Evolutionary conservation across 2,797 vertebrate species (phyloP), one percentile per base, ranked within the genome.

Genomic region (Taeniopygia guttata): DNA sequence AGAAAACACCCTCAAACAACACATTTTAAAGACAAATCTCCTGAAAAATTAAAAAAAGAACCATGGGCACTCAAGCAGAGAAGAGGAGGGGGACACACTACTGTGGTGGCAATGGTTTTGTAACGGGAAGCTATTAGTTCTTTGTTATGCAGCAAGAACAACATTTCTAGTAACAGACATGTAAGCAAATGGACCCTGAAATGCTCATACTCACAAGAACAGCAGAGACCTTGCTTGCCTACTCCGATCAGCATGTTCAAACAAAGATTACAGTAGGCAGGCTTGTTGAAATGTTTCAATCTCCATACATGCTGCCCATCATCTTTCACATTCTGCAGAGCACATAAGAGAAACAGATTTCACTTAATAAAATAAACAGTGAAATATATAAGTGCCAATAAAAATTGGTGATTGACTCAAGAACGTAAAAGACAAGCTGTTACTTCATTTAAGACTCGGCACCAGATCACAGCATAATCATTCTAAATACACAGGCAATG

Each of bases 221-320:
- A 99, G 98, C 98, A 99, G 75, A 99, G 98, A n/a, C 99, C 99
- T 96, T 99, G 99, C 95, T 99, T 99, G 48, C 99, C 99, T 90
- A 99, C 98, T 12, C 99, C 99, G 0, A 99, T 98, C 54, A 99
- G 97, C 99, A 99, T 99, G 97, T 99, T 99, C 96, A 99, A 97
- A 93, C 99, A 99, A 91, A 99, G 98, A 96, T 99, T 99, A 88
- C 99, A 99, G 98, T 99, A 99, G 51, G 99, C 99, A 43, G 99
- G 99, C 89, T 99, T 99, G 98, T 99, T 99, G 97, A 99, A 99
- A 97, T 99, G 99, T 93, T 99, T 99, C 97, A 99, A 98, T 79
- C 99, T 97, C 99, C 99, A 99, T 96, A 99, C 98, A 17, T 99
- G 99, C 85, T 99, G 99, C 46, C 99, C 99, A 21, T 99, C 99